phyloP scores from a whole-genome alignment of 2,888 invertebrate genomes.

The Stenurella melanura region DNA sequence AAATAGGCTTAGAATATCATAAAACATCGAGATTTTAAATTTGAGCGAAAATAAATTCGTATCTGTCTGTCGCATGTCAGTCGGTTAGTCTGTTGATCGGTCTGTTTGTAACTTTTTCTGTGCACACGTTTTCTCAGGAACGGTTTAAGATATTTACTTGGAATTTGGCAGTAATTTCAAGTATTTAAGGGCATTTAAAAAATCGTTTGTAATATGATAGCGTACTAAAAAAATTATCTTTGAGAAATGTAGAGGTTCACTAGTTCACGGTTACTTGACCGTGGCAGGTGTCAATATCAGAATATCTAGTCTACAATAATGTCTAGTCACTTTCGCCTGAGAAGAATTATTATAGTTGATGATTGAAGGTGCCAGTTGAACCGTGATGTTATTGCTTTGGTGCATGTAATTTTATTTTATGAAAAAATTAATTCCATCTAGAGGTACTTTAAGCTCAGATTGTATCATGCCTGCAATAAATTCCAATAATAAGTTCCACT shows the following conservation, averaged over 20 bases:
- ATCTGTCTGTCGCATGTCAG: too few relatives aligned
- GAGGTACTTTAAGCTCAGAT: background rate
- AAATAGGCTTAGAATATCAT: too few relatives aligned
- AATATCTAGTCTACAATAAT: background rate
- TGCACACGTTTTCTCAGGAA: too few relatives aligned
- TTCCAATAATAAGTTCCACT: background rate
- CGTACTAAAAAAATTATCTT: background rate
- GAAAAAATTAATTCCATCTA: slow-evolving; percentile 4
- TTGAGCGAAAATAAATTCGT: too few relatives aligned
- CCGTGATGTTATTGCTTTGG: background rate
- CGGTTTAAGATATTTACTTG: too few relatives aligned
- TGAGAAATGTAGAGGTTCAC: background rate
- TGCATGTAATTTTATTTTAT: background rate
- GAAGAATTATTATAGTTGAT: background rate
- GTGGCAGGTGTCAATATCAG: background rate
- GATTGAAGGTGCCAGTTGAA: background rate
- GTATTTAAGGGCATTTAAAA: too few relatives aligned
- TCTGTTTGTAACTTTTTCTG: too few relatives aligned
- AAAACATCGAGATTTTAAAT: too few relatives aligned
- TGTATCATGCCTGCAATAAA: background rate
- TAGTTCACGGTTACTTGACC: background rate
- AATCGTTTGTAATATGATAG: too few relatives aligned
- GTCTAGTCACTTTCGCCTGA: background rate
- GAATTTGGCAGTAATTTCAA: too few relatives aligned
- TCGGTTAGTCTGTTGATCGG: too few relatives aligned